phyloP scores from a whole-genome alignment of 2,113 vertebrate genomes.

The Scomber colias region DNA sequence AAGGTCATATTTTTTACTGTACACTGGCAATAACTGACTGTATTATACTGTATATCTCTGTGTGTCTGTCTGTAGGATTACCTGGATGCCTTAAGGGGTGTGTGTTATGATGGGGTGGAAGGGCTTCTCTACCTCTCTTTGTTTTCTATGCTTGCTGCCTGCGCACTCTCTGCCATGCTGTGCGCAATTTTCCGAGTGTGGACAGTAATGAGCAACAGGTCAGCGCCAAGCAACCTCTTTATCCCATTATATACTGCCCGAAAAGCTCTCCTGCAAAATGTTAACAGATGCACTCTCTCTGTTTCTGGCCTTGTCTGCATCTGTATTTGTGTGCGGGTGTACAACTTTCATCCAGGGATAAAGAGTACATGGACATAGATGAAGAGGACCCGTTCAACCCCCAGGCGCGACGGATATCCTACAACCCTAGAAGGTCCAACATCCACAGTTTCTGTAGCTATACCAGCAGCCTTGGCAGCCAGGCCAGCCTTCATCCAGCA shows the following conservation, averaged over 20 bases:
- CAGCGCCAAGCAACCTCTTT: slow-evolving; percentile 53
- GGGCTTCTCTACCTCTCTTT: slow-evolving; percentile 94
- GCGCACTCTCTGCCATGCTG: slow-evolving; percentile 89
- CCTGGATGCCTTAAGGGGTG: slow-evolving; percentile 91
- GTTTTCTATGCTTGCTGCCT: slow-evolving; percentile 92
- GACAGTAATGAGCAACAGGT: slow-evolving; percentile 88
- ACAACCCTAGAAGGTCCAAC: slow-evolving; percentile 87
- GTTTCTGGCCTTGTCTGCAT: slow-evolving; percentile 12
- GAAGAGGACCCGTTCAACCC: slow-evolving; percentile 97
- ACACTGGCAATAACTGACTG: not conserved
- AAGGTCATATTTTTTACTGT: not conserved
- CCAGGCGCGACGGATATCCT: slow-evolving; percentile 87
- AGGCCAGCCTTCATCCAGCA: slow-evolving; percentile 91
- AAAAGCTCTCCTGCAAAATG: slow-evolving; percentile 41
- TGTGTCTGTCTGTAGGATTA: slow-evolving; percentile 88
- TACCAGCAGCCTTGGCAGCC: slow-evolving; percentile 94
- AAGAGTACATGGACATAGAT: slow-evolving; percentile 92
- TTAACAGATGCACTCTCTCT: slow-evolving; percentile 43
- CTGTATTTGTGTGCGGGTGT: slow-evolving; percentile 11
- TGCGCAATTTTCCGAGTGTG: slow-evolving; percentile 87
- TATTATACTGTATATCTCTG: not conserved
- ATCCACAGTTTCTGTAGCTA: slow-evolving; percentile 97
- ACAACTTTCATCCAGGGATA: slow-evolving; percentile 83
- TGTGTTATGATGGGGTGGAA: slow-evolving; percentile 96
- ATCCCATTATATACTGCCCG: slow-evolving; percentile 50